phyloP scores from a whole-genome alignment of 2,113 vertebrate species.

The Cercopithecus mona region DNA sequence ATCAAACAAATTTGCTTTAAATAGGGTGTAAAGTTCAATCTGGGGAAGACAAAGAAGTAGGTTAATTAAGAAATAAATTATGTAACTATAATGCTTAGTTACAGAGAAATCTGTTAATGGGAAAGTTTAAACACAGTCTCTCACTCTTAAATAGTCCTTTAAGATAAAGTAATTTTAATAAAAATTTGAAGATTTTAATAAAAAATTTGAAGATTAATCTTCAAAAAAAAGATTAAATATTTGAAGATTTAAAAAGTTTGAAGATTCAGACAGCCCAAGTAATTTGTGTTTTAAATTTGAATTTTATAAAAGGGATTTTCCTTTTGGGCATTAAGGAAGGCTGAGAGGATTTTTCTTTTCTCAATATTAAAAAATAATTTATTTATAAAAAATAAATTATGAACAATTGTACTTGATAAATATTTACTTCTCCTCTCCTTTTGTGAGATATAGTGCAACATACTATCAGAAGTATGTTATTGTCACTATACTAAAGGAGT shows the following conservation, averaged over 20 bases:
- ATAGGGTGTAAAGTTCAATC: neutral
- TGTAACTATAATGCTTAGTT: neutral
- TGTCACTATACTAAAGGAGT: neutral
- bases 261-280: neutral
- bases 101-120: neutral
- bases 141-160: neutral
- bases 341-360: too few relatives aligned
- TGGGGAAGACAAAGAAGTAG: neutral
- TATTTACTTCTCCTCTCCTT: neutral
- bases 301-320: too few relatives aligned
- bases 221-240: neutral
- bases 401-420: neutral
- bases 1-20: neutral
- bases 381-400: neutral
- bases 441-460: neutral
- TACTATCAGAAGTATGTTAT: neutral
- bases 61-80: neutral
- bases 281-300: neutral
- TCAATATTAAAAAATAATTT: too few relatives aligned
- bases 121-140: neutral
- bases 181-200: neutral
- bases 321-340: too few relatives aligned
- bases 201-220: neutral
- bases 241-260: neutral
- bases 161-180: conserved; percentile 12